These are phyloP conservation scores for Siniperca undulata DNA, from an alignment of 2,797 vertebrate species.

Conservation along the genomic window DNA sequence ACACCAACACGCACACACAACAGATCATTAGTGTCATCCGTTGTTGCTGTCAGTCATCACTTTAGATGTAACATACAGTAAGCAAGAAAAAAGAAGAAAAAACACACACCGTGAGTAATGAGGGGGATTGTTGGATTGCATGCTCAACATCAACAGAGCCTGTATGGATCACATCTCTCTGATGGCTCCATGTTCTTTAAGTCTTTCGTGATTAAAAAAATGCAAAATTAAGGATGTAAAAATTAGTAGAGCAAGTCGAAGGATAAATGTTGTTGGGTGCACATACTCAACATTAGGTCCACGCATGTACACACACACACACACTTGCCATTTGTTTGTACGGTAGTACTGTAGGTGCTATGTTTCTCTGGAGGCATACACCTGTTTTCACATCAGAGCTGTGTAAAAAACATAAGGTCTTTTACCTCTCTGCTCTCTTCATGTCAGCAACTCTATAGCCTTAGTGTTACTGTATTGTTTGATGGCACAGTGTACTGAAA, in stretches of 20 bases:
- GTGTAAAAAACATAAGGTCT: neutral
- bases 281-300: neutral
- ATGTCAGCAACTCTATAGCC: conserved; percentile 18
- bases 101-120: conserved; percentile 28
- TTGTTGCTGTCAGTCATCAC: conserved; percentile 12
- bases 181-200: conserved; percentile 13
- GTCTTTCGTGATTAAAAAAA: conserved; percentile 6
- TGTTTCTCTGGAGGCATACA: conserved; percentile 1
- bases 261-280: neutral
- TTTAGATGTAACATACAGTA: conserved; percentile 21
- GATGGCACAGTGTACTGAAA: conserved; percentile 31
- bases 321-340: neutral
- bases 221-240: neutral
- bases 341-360: neutral
- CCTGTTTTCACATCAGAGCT: conserved; percentile 22
- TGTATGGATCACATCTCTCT: conserved; percentile 17
- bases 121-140: conserved; percentile 10
- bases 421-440: conserved; percentile 5
- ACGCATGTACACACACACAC: neutral
- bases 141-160: conserved; percentile 5
- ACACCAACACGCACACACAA: neutral
- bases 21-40: conserved; percentile 39
- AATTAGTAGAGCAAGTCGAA: neutral
- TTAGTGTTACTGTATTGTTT: conserved; percentile 24
- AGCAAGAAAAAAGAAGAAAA: conserved; percentile 18